A percentile compares a stretch with the other conserved stretches of the same genome.
phyloP scores from a whole-genome alignment of 2,113 vertebrate genomes.

The Protobothrops mucrosquamatus region DNA sequence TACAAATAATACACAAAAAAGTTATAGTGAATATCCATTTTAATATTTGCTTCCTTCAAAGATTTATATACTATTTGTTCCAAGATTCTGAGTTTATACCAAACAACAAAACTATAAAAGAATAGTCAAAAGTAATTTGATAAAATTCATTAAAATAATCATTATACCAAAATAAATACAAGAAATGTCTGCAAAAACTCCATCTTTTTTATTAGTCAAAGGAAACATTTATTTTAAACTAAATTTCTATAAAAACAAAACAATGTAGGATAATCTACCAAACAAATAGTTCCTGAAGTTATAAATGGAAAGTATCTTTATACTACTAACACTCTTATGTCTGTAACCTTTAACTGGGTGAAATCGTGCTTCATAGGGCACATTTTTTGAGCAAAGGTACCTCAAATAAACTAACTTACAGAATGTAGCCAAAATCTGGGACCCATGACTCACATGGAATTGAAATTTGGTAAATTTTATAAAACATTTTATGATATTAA shows the following conservation, averaged over 20 bases:
- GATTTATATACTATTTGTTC: background rate
- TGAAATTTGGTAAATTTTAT: background rate
- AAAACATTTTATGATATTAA: background rate
- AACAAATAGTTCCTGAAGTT: background rate
- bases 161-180: background rate
- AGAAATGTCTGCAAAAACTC: background rate
- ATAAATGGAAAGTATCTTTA: background rate
- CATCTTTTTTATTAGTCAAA: constrained; percentile 21
- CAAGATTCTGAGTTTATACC: background rate
- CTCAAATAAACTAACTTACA: background rate
- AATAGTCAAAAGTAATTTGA: background rate
- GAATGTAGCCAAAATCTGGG: background rate
- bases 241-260: background rate
- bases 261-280: background rate
- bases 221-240: background rate
- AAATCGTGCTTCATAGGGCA: background rate
- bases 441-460: background rate
- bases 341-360: background rate
- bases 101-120: background rate
- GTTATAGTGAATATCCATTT: constrained; percentile 39
- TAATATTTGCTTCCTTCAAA: background rate
- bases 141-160: background rate
- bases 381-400: background rate
- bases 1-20: background rate
- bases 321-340: background rate